Base-by-base conservation (phyloP, 2,113 vertebrate genomes). In the Poeciliopsis prolifica region DNA sequence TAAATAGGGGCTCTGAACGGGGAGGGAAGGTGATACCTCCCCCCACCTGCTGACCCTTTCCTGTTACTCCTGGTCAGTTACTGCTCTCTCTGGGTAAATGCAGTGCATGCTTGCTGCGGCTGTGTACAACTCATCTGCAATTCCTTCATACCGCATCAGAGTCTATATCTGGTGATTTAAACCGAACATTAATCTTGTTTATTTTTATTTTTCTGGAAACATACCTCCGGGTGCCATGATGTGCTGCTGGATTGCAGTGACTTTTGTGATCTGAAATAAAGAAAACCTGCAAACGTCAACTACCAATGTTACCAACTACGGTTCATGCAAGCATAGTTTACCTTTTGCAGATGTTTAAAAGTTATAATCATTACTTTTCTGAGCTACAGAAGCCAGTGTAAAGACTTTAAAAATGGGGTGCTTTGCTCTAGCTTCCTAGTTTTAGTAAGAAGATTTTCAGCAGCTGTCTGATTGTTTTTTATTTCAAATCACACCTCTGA, bases 1-100 rank as follows among this genome's bases (percentile, higher is more conserved):
- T 88, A 90, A 91, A 91, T 82, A 87, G 68, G 62, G 68, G 61
- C 72, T 84, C 7, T 70, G 54, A 65, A 29, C 71, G 63, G 75
- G 40, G 54, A 81, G 78, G 90, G 86, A 94, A 92, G 77, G 64
- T 73, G 87, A 94, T 64, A 74, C 74, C 78, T 24, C 48, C 64
- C 29, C 42, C 66, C 68, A 1, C 13, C 13, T 67, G 3, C 4
- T 12, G 40, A 28, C 66, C 68, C 64, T 74, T 66, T 35, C 22
- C 51, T 75, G 67, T 77, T 69, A 76, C 33, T 68, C 42, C 29
- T 42, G 10, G n/a, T 42, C n/a, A 42, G 17, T 30, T 11, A 33
- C 15, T 22, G 62, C 31, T 22, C 31, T 33, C 62, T n/a, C 37
- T 28, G 15, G 15, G 15, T 67, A 40, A 77, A 35, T 58, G 51